A percentile compares a stretch with the other conserved stretches of the same genome.
These are phyloP conservation scores for Folsomia candida DNA, from an alignment of 2,888 invertebrate species.

Conservation along the genomic window DNA sequence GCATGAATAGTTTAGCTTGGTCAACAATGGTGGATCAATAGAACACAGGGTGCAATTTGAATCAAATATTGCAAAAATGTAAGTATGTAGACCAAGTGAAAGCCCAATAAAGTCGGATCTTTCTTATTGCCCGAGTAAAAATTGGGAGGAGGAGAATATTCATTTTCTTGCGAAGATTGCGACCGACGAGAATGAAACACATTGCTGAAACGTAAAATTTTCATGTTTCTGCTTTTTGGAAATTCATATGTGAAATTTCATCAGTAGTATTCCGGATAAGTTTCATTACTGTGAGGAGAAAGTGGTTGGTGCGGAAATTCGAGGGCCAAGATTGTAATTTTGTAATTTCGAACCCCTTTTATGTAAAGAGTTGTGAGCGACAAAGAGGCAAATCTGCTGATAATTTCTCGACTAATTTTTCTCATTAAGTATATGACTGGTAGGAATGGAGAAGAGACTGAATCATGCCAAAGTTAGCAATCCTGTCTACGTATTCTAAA, in stretches of 20 bases:
- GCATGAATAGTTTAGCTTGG: not conserved
- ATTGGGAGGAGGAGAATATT: not conserved
- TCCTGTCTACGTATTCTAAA: not conserved
- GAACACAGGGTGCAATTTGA: not conserved
- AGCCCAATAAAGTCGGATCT: not conserved
- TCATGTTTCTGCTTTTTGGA: not conserved
- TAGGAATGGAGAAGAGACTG: not conserved
- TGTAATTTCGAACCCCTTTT: not conserved
- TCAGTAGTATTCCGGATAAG: not conserved
- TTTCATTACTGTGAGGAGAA: too few relatives aligned
- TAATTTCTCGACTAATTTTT: constrained; percentile 17
- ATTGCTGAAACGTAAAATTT: not conserved
- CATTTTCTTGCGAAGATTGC: too few relatives aligned
- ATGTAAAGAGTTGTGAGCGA: too few relatives aligned
- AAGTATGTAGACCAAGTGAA: not conserved
- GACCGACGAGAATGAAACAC: not conserved
- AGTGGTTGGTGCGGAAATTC: too few relatives aligned
- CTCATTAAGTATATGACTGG: constrained; percentile 5
- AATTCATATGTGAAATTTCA: not conserved
- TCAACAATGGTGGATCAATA: not conserved
- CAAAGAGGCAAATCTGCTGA: constrained; percentile 11
- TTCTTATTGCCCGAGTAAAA: too few relatives aligned
- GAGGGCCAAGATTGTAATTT: too few relatives aligned
- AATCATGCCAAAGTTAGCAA: not conserved
- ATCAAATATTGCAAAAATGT: not conserved